Base-by-base conservation (phyloP, 2,113 vertebrate genomes). In the Hepsetus odoe region DNA sequence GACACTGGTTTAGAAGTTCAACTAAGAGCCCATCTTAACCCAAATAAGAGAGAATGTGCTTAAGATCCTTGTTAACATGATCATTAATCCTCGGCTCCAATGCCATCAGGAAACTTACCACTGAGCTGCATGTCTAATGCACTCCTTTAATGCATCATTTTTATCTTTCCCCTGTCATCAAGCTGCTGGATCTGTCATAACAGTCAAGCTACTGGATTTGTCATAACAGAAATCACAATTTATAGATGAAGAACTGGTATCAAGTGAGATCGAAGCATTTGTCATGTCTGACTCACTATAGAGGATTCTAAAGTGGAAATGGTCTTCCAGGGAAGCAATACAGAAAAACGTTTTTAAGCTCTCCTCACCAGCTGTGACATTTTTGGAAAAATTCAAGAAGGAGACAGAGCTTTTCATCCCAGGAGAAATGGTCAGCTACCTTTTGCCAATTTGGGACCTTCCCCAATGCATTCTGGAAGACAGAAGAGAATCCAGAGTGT, bases 401-500 rank as follows among this genome's bases (percentile, higher is more conserved):
- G 77, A 88, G 80, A 88, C 80, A 85, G 83, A 80, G 86, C 86
- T 85, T 85, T 82, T 20, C 77, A 86, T 91, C 89, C 85, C 88
- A 80, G 68, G 87, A 89, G 90, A 89, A 84, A 87, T 85, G 72
- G 82, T 76, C 88, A 82, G 75, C 85, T 83, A 86, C 83, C 82
- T 85, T 84, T 40, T 88, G 88, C 89, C 89, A 90, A 92, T 92
- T 92, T 89, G 80, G 87, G 85, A 88, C 88, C 85, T 86, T 86
- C 79, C 82, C 85, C 86, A 83, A 85, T 91, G 89, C 90, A 92
- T 90, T 90, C 89, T 92, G 87, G 89, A 85, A 88, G 88, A 83
- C 84, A 88, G 87, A 89, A 81, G 80, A 86, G 79, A 82, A 80
- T 80, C 69, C 74, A 77, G 12, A 70, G 32, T 32, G 16, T 55